These are phyloP conservation scores for Ambastaia sidthimunki DNA, from an alignment of 2,797 vertebrate genomes.

Conservation along the genomic window DNA sequence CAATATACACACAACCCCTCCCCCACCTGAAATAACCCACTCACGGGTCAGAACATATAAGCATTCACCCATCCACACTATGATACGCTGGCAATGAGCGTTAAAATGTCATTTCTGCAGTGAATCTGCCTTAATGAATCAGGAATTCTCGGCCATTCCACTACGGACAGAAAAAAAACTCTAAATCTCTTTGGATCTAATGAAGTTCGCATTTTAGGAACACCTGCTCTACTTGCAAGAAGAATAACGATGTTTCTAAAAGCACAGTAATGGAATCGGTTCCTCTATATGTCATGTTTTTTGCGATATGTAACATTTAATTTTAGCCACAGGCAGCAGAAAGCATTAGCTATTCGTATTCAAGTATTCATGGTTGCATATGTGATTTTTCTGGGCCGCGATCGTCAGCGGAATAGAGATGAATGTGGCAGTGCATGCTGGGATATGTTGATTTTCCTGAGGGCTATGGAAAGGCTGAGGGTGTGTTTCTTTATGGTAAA, in stretches of 20 bases:
- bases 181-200: constrained; percentile 4
- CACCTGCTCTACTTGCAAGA: constrained; percentile 23
- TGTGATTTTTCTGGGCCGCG: constrained; percentile 6
- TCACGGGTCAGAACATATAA: not conserved
- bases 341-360: constrained; percentile 47
- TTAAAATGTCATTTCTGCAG: constrained; percentile 29
- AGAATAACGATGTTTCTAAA: constrained; percentile 28
- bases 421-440: constrained; percentile 34
- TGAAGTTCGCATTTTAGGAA: constrained; percentile 3
- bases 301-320: constrained; percentile 44
- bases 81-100: constrained; percentile 14
- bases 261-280: constrained; percentile 37
- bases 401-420: constrained; percentile 42
- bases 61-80: not conserved
- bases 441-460: constrained; percentile 27
- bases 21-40: not conserved
- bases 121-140: constrained; percentile 30
- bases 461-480: constrained; percentile 10
- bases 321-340: constrained; percentile 48
- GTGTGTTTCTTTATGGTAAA: constrained; percentile 9
- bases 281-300: constrained; percentile 31
- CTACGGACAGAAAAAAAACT: constrained; percentile 17
- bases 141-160: constrained; percentile 15
- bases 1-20: constrained; percentile 13
- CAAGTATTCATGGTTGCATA: constrained; percentile 36